phyloP scores from a whole-genome alignment of 2,113 vertebrate genomes.

The Crotalus helleri region DNA sequence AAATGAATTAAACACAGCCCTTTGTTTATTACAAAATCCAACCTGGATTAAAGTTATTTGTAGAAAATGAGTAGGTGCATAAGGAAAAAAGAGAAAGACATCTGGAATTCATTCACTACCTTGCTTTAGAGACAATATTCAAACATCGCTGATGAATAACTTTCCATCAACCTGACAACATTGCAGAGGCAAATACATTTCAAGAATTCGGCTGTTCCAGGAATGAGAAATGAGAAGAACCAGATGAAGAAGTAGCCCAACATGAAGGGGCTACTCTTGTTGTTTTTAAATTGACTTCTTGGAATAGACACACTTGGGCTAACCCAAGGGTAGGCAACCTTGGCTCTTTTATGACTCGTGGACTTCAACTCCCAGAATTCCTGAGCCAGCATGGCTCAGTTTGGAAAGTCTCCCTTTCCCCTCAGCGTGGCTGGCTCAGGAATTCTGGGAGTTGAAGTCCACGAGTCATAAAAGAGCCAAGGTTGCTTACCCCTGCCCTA shows the following conservation, averaged over 20 bases:
- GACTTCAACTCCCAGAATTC: too few species aligned
- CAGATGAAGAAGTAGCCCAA: background rate
- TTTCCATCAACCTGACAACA: slow-evolving; percentile 1
- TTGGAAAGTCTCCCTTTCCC: too few species aligned
- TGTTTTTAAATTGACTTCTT: background rate
- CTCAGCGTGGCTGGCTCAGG: too few species aligned
- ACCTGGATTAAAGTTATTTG: slow-evolving; percentile 6
- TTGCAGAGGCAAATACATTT: slow-evolving; percentile 5
- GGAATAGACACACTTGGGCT: background rate
- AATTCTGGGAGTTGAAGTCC: too few species aligned
- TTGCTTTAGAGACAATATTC: slow-evolving; percentile 10
- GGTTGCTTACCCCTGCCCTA: too few species aligned
- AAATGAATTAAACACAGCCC: background rate
- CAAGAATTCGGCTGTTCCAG: background rate
- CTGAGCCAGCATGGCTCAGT: too few species aligned
- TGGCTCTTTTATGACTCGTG: too few species aligned
- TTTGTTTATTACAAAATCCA: background rate
- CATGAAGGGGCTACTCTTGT: background rate
- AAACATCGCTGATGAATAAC: background rate
- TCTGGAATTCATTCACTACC: slow-evolving; percentile 9
- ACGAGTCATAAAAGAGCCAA: too few species aligned
- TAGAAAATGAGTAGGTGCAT: background rate
- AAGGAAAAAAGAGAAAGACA: background rate
- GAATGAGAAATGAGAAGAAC: slow-evolving; percentile 5
- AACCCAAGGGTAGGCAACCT: too few species aligned